Conservation (phyloP, 2,797 vertebrate species). For the Rhinogobio ventralis region DNA sequence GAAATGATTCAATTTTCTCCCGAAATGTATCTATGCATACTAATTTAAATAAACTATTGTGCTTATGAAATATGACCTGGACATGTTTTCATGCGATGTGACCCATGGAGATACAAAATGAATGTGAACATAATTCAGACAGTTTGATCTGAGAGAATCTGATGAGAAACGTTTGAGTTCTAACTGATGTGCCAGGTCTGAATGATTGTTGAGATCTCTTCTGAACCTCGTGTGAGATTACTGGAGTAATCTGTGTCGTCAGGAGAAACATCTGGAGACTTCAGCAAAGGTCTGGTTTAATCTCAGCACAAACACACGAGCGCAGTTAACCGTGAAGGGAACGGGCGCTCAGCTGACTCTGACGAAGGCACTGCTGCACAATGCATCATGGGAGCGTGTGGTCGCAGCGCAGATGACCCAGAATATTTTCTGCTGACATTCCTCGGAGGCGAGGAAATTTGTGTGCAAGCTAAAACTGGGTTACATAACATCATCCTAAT, state of each 20-base stretch:
- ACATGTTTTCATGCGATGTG: background rate
- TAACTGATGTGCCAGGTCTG: no score
- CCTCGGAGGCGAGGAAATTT: slow-evolving; percentile 35
- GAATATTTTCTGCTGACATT: slow-evolving; percentile 58
- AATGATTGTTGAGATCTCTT: background rate
- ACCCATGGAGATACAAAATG: background rate
- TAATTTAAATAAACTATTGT: background rate
- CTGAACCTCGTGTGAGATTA: background rate
- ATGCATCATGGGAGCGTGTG: slow-evolving; percentile 43
- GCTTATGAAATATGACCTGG: no score
- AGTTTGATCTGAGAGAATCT: background rate
- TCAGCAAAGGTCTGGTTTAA: background rate
- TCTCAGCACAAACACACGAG: background rate
- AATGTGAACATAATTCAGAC: background rate
- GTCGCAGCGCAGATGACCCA: slow-evolving; percentile 51
- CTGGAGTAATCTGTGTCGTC: background rate
- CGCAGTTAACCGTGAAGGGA: background rate
- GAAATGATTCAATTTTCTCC: background rate
- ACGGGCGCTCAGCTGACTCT: slow-evolving; percentile 50
- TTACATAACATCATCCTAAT: slow-evolving; percentile 40
- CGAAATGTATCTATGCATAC: background rate
- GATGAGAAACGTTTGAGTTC: background rate
- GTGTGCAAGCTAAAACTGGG: slow-evolving; percentile 47
- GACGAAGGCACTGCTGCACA: slow-evolving; percentile 39
- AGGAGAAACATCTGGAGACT: slow-evolving; percentile 1